Percentiles rank a stretch among this genome's conserved stretches.
phyloP scores from a whole-genome alignment of 2,113 vertebrate species.

The Misgurnus mizolepis region DNA sequence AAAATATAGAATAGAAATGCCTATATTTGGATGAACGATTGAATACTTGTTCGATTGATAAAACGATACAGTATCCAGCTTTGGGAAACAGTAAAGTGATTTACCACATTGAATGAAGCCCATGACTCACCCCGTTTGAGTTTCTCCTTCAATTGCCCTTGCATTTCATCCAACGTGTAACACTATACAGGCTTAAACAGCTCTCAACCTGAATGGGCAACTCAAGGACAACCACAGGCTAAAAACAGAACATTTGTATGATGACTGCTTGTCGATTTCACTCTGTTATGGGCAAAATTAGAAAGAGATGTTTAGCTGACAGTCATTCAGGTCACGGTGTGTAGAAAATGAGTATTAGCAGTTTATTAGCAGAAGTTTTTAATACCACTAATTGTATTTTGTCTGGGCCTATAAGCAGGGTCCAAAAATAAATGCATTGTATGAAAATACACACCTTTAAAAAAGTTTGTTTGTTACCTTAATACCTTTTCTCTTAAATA shows the following conservation, averaged over 20 bases:
- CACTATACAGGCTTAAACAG: slow-evolving; percentile 72
- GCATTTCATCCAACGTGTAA: slow-evolving; percentile 72
- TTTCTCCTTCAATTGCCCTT: slow-evolving; percentile 70
- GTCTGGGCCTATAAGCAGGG: too few species aligned
- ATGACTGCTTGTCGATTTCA: slow-evolving; percentile 2
- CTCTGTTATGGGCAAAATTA: slow-evolving; percentile 1
- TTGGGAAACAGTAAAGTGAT: slow-evolving; percentile 67
- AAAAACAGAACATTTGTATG: slow-evolving; percentile 36
- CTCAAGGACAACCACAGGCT: slow-evolving; percentile 67
- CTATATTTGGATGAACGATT: slow-evolving; percentile 29
- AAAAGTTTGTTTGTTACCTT: too few species aligned
- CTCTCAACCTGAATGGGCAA: slow-evolving; percentile 65
- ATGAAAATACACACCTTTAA: too few species aligned
- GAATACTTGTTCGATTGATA: slow-evolving; percentile 71
- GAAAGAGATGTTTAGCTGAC: background rate
- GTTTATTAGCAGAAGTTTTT: background rate
- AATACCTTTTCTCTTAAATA: too few species aligned
- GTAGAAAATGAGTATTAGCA: background rate
- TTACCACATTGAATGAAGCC: slow-evolving; percentile 66
- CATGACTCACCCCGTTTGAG: slow-evolving; percentile 70
- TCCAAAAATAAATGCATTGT: too few species aligned
- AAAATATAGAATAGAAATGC: too few species aligned
- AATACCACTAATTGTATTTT: too few species aligned
- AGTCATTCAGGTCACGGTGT: background rate
- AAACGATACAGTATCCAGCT: slow-evolving; percentile 64